Evolutionary conservation across 2,797 vertebrate species (phyloP).

Genomic region (Nyctibius grandis): DNA sequence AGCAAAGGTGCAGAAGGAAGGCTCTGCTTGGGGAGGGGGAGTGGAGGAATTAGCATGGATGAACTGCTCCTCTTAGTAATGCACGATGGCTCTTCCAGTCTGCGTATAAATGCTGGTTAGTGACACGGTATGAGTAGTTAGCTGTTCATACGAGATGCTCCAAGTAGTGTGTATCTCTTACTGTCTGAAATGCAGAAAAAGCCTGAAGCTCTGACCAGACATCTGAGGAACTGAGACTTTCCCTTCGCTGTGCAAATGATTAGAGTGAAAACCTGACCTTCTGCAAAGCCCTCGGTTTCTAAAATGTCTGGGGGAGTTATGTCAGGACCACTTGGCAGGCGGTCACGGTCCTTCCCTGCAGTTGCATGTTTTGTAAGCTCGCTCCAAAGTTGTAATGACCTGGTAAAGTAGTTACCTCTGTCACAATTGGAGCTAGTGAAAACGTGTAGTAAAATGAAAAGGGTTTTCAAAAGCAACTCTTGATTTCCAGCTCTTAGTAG

Average conservation of each 20-base stretch:
- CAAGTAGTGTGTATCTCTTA: not conserved
- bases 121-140: not conserved
- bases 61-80: not conserved
- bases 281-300: accelerated
- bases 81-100: not conserved
- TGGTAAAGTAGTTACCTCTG: slow-evolving; percentile 19
- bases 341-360: not conserved
- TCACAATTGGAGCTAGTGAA: not conserved
- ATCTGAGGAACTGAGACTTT: not conserved
- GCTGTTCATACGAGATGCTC: not conserved
- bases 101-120: accelerated
- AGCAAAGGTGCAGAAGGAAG: not conserved
- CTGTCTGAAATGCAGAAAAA: not conserved
- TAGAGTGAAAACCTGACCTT: not conserved
- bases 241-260: not conserved
- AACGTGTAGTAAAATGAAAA: not conserved
- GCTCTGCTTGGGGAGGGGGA: not conserved
- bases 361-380: not conserved
- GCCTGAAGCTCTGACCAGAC: not conserved
- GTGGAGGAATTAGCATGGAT: not conserved
- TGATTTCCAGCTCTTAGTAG: not conserved
- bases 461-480: not conserved
- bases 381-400: not conserved
- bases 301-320: not conserved
- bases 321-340: not conserved